phyloP scores from a whole-genome alignment of 2,888 invertebrate genomes.

The Idaea aversata region DNA sequence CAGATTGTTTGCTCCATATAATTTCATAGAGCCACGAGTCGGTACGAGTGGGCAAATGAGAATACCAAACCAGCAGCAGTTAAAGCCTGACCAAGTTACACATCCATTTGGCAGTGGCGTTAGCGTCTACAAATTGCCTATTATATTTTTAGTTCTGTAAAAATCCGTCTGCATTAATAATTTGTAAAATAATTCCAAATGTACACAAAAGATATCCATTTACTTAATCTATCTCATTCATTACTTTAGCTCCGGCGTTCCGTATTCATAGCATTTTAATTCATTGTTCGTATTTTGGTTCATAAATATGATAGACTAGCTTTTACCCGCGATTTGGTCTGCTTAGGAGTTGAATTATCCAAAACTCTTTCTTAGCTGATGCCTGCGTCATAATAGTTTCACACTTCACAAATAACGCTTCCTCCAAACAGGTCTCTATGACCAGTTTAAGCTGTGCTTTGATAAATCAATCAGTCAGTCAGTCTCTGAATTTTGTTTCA shows the following conservation, averaged over 20 bases:
- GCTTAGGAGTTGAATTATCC: background rate
- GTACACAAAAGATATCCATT: slow-evolving; percentile 54
- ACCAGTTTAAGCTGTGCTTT: too few species aligned
- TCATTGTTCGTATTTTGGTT: slow-evolving; percentile 2
- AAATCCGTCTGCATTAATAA: slow-evolving; percentile 19
- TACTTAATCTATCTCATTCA: slow-evolving; percentile 58
- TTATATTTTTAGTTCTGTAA: background rate
- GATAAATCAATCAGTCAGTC: too few species aligned
- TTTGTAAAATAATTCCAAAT: slow-evolving; percentile 43
- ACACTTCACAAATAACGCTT: too few species aligned
- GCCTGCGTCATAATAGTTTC: too few species aligned
- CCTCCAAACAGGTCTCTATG: too few species aligned
- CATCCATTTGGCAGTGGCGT: background rate
- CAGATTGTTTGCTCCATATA: slow-evolving; percentile 68
- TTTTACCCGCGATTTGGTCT: background rate
- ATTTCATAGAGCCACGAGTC: slow-evolving; percentile 55
- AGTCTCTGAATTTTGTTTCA: too few species aligned
- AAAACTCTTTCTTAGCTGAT: too few species aligned
- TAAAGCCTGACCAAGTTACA: slow-evolving; percentile 36
- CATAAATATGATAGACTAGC: background rate
- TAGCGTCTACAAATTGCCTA: background rate
- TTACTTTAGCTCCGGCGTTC: slow-evolving; percentile 29
- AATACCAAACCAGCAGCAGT: slow-evolving; percentile 49
- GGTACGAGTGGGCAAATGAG: slow-evolving; percentile 43
- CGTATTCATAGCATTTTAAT: slow-evolving; percentile 9